Evolutionary conservation across 2,113 vertebrate genomes (phyloP), one percentile per base, ranked within the genome.

Genomic region (Hypocryptadius cinnamomeus): DNA sequence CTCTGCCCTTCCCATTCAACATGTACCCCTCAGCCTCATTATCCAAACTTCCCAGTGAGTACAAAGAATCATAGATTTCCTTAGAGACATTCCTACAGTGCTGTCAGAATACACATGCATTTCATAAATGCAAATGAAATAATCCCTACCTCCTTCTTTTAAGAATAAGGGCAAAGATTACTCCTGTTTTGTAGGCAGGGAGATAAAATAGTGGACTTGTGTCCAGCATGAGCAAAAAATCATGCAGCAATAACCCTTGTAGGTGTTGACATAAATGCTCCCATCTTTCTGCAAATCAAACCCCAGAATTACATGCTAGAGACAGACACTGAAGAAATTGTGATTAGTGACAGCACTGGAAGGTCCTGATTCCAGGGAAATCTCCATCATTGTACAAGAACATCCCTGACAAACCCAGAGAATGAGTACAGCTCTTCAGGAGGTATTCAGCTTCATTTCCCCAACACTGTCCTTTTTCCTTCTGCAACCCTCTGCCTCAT

Each of bases 401-500:
- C 30, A 71, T 35, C 69, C 68, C 79, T 78, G 40, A 25, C 39
- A 78, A n/a, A 80, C 59, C 31, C 47, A 63, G 66, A 44, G 33
- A 85, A 63, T 0, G 4, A 79, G 60, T 56, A 63, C 28, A 78
- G 28, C 79, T 66, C 89, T 84, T 60, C 37, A 48, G 68, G 13
- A 89, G 10, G 12, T 57, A 68, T 71, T 78, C 64, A 76, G 56
- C 47, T 74, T 77, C 1, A 9, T 84, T 86, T 83, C 65, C 90
- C 76, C 82, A 74, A 68, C 60, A 78, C 79, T 93, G n/a, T 74
- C 40, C 79, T 92, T 83, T 68, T 92, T 77, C 71, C 15, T 86
- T 70, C 76, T 94, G 44, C 48, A 94, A 48, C 37, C 71, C 56
- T 80, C 79, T 93, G 90, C 77, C 93, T 96, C 83, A 88, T 95